These are phyloP conservation scores for Diadumene lineata DNA, from an alignment of 92 coral and sea anemone genomes.

Conservation along the genomic window DNA sequence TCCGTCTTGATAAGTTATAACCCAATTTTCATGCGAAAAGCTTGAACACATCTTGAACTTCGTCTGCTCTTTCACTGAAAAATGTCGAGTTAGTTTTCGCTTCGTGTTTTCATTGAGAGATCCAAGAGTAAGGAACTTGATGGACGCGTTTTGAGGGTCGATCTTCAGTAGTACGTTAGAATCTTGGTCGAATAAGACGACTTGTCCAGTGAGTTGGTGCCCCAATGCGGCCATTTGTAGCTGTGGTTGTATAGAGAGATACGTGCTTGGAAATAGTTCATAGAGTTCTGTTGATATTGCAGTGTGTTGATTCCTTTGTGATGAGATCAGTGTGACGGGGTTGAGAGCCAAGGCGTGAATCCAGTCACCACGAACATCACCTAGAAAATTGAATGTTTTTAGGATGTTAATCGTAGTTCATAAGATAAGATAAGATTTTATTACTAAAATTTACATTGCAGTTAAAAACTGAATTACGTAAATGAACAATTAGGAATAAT, in stretches of 20 bases:
- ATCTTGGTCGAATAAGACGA: conserved; percentile 82
- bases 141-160: conserved; percentile 57
- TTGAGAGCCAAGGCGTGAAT: conserved; percentile 77
- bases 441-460: too few species aligned
- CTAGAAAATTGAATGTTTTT: conserved; percentile 49
- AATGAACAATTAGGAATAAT: too few species aligned
- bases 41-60: conserved; percentile 62
- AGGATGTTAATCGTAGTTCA: too few species aligned
- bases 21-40: conserved; percentile 75
- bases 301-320: conserved; percentile 83
- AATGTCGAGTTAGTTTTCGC: conserved; percentile 86
- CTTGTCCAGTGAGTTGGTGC: conserved; percentile 69
- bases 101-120: conserved; percentile 74
- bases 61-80: conserved; percentile 62
- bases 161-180: conserved; percentile 65
- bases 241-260: conserved; percentile 66
- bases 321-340: conserved; percentile 86
- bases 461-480: too few species aligned
- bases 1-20: conserved; percentile 70
- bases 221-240: conserved; percentile 88
- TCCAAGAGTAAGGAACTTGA: conserved; percentile 61
- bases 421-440: too few species aligned
- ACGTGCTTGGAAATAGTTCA: conserved; percentile 73
- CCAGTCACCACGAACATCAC: conserved; percentile 91
- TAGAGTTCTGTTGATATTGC: conserved; percentile 66